Conservation (phyloP, 2,797 vertebrate genomes). For the Odontamblyopus rebecca region DNA sequence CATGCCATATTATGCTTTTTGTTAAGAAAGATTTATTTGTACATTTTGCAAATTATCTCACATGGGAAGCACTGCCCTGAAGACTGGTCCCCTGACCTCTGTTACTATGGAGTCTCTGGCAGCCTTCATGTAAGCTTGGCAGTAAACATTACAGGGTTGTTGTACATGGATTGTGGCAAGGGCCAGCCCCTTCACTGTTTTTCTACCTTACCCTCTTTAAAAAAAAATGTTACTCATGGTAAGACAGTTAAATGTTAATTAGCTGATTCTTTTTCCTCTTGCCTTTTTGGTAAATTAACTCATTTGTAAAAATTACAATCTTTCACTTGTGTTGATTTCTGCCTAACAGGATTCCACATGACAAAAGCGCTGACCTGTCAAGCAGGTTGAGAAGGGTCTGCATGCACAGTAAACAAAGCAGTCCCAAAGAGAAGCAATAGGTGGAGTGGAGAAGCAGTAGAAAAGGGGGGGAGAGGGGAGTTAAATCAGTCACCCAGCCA, state of each 20-base stretch:
- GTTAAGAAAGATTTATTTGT: conserved; percentile 13
- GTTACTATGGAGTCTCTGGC: conserved; percentile 79
- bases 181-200: conserved; percentile 50
- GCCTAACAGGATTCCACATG: conserved; percentile 55
- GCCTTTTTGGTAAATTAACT: conserved; percentile 7
- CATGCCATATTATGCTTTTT: conserved; percentile 18
- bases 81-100: conserved; percentile 55
- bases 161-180: conserved; percentile 76
- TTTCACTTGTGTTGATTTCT: conserved; percentile 43
- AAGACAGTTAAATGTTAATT: conserved; percentile 17
- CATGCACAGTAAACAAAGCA: conserved; percentile 64
- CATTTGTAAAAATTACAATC: neutral
- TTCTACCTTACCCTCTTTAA: conserved; percentile 28
- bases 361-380: conserved; percentile 68
- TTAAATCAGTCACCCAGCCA: conserved; percentile 70
- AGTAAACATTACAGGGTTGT: conserved; percentile 82
- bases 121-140: conserved; percentile 76
- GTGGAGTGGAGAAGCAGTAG: conserved; percentile 60
- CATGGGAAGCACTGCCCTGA: conserved; percentile 49
- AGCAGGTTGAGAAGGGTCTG: conserved; percentile 64
- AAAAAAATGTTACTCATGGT: conserved; percentile 20
- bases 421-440: conserved; percentile 39
- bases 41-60: conserved; percentile 44
- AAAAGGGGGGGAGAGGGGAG: conserved; percentile 39
- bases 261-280: neutral